A percentile compares a stretch with the other conserved stretches of the same genome.
Conservation (phyloP, 2,888 invertebrate species). For the Andrena marginata region DNA sequence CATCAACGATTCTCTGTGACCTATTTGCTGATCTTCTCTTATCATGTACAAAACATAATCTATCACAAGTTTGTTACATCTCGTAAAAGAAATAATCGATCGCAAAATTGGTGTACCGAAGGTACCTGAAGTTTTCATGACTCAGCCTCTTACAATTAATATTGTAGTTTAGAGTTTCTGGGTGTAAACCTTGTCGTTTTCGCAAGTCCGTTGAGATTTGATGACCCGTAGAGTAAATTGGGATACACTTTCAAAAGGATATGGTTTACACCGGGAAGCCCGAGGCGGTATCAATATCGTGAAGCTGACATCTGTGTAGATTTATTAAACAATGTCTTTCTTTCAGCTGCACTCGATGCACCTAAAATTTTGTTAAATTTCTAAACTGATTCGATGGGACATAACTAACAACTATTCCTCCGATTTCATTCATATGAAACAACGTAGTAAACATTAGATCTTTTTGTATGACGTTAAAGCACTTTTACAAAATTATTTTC, state of each 20-base stretch:
- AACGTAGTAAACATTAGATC: neutral
- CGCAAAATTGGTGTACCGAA: constrained; percentile 8
- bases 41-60: constrained; percentile 33
- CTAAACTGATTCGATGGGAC: constrained; percentile 3
- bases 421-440: neutral
- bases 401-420: neutral
- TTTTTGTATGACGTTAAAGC: neutral
- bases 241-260: neutral
- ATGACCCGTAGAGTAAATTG: neutral
- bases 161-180: neutral
- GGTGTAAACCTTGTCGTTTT: neutral
- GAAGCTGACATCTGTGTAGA: neutral
- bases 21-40: constrained; percentile 9
- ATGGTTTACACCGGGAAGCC: neutral
- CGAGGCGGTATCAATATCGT: neutral
- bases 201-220: neutral
- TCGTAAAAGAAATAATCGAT: constrained; percentile 32
- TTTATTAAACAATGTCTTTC: constrained; percentile 22
- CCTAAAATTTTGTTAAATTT: neutral
- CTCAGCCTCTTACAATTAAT: neutral
- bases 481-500: constrained; percentile 15
- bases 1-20: neutral
- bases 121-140: neutral
- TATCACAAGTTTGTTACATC: constrained; percentile 46
- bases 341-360: constrained; percentile 35